A percentile compares a stretch with the other conserved stretches of the same genome.
Conservation (phyloP, 2,888 invertebrate species). For the Ectropis crepuscularia region DNA sequence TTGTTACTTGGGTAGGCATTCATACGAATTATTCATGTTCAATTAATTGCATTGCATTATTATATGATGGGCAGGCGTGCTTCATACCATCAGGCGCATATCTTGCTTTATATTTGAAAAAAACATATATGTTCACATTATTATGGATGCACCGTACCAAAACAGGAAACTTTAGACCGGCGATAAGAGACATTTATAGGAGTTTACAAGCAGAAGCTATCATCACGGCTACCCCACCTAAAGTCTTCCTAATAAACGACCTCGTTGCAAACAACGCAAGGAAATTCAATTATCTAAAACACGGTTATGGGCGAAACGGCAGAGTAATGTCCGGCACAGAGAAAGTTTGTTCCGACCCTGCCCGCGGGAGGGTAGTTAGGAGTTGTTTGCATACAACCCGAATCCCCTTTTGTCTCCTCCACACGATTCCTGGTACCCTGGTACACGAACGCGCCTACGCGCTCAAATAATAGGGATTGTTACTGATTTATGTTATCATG, state of each 20-base stretch:
- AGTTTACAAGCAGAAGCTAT: conserved; percentile 21
- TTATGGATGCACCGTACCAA: neutral
- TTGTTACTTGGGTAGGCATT: no score
- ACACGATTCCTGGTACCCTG: conserved; percentile 35
- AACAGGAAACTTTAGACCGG: neutral
- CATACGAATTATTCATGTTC: no score
- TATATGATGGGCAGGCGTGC: no score
- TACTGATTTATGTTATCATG: conserved; percentile 13
- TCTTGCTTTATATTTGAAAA: no score
- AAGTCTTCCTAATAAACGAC: conserved; percentile 18
- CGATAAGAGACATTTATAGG: neutral
- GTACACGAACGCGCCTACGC: conserved; percentile 27
- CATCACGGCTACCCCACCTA: conserved; percentile 29
- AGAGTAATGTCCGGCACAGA: conserved; percentile 49
- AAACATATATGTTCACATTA: neutral
- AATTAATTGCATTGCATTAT: no score
- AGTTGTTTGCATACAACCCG: conserved; percentile 64
- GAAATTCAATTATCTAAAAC: conserved; percentile 60
- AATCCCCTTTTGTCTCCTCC: conserved; percentile 42
- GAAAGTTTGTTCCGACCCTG: conserved; percentile 33
- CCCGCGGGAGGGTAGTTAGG: conserved; percentile 49
- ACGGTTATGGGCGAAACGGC: conserved; percentile 51
- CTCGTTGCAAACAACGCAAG: conserved; percentile 36
- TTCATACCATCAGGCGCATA: no score
- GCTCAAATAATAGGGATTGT: conserved; percentile 17